Base-by-base conservation (phyloP, 2,888 invertebrate genomes). In the Anaspis maculata region DNA sequence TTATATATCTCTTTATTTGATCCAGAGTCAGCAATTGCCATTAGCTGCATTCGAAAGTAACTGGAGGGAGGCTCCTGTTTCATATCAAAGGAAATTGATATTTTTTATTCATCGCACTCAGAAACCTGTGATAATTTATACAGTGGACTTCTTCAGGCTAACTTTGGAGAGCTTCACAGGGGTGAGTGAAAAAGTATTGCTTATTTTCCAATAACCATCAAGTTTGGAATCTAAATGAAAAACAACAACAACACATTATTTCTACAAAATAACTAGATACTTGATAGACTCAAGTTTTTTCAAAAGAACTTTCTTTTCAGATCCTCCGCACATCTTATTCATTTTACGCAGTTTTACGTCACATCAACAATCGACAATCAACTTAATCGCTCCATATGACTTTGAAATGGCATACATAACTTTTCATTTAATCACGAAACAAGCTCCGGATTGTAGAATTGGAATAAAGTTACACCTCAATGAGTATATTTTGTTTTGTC, bases 31-130 rank as follows among this genome's bases (percentile, higher is more conserved):
- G 25, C 7, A 27, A 21, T 10, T 37, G 12, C 25, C 32, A 15
- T 21, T 25, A 15, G 37, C 37, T 3, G 32, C 32, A 10, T 37
- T 29, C 27, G 32, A 32, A 25, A 25, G 37, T 15, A 22, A 37
- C 13, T 37, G 37, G 37, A 11, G 27, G 3, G 25, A 30, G 15
- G 29, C 21, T 3, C 25, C 32, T 10, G 21, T 29, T 21, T 9
- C 2, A 7, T 37, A 25, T 14, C 11, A 15, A 27, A 37, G 32
- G 22, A 28, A 21, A 11, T 19, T 32, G 25, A 7, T 15, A 1
- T 32, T 32, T 11, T 32, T 37, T 12, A 32, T 37, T 13, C 16
- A 10, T 5, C 24, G 32, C 13, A 22, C 32, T n/a, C 37, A 37
- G 21, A 37, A 32, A 13, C 27, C 22, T 3, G 10, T 37, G 25